Evolutionary conservation across 2,888 invertebrate species (phyloP).

Genomic region (Tolmerus cingulatus): DNA sequence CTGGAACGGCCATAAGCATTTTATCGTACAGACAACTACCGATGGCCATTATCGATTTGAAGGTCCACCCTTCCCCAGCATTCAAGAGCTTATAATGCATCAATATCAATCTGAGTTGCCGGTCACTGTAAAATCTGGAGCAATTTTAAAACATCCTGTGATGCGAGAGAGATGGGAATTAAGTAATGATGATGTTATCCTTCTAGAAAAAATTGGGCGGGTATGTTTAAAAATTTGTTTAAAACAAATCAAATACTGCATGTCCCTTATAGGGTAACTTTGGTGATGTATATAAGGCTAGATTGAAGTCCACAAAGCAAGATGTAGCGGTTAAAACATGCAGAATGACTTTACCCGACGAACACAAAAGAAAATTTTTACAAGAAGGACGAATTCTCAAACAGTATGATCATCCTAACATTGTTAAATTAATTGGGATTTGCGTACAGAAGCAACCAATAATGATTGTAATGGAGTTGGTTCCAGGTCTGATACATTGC

Average conservation of each 20-base stretch:
- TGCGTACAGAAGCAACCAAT: conserved; percentile 98
- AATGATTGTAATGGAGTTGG: conserved; percentile 99
- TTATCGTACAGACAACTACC: conserved; percentile 92
- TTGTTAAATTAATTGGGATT: conserved; percentile 94
- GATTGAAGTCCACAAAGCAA: conserved; percentile 80
- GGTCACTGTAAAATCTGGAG: conserved; percentile 91
- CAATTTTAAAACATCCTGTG: conserved; percentile 85
- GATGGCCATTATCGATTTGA: conserved; percentile 95
- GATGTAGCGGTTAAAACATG: conserved; percentile 97
- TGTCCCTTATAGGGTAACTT: conserved; percentile 83
- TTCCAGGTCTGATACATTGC: conserved; percentile 63
- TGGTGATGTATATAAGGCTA: conserved; percentile 95
- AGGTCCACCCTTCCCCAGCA: conserved; percentile 91
- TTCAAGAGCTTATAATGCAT: conserved; percentile 89
- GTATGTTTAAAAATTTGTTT: conserved; percentile 66
- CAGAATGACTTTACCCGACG: conserved; percentile 90
- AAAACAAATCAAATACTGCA: neutral
- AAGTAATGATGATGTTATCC: conserved; percentile 91
- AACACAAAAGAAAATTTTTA: conserved; percentile 91
- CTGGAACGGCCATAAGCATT: conserved; percentile 97
- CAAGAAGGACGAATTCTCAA: conserved; percentile 95
- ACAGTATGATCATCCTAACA: conserved; percentile 96
- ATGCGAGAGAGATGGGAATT: conserved; percentile 93
- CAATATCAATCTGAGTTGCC: conserved; percentile 86
- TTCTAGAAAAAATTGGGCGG: conserved; percentile 92